Percentiles rank a stretch among this genome's conserved stretches.
These are phyloP conservation scores for Harpegnathos saltator DNA, from an alignment of 1,140 invertebrate species.

Conservation along the genomic window DNA sequence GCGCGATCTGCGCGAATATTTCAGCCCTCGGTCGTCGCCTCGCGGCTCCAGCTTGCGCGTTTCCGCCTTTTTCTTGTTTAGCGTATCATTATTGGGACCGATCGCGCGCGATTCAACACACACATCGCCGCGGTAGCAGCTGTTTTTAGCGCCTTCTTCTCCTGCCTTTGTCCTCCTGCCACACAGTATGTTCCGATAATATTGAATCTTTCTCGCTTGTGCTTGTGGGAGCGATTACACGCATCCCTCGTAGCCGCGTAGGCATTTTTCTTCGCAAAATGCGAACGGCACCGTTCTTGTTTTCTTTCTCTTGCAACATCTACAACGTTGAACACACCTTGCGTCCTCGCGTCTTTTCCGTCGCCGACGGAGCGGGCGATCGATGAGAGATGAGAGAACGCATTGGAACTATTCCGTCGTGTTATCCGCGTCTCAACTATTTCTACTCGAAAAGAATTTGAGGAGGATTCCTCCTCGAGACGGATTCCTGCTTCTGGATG, in stretches of 20 bases:
- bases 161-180: no score
- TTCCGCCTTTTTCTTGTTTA: constrained; percentile 53
- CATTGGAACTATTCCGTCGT: no score
- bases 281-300: no score
- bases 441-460: no score
- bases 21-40: constrained; percentile 27
- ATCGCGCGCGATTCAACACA: neutral
- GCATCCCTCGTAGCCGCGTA: no score
- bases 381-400: no score
- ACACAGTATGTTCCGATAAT: constrained; percentile 20
- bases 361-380: neutral
- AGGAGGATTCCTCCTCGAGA: no score
- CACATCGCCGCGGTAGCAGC: constrained; percentile 12
- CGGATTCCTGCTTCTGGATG: no score
- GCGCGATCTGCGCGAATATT: constrained; percentile 60
- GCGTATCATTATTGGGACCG: constrained; percentile 2
- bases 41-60: constrained; percentile 43
- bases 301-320: no score
- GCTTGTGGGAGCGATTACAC: no score
- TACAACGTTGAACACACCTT: neutral
- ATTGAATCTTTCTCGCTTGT: constrained; percentile 28
- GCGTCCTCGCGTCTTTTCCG: neutral
- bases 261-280: no score
- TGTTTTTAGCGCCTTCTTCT: constrained; percentile 25
- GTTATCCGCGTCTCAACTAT: no score